phyloP scores from a whole-genome alignment of 2,113 vertebrate genomes.

The Galeopterus variegatus region DNA sequence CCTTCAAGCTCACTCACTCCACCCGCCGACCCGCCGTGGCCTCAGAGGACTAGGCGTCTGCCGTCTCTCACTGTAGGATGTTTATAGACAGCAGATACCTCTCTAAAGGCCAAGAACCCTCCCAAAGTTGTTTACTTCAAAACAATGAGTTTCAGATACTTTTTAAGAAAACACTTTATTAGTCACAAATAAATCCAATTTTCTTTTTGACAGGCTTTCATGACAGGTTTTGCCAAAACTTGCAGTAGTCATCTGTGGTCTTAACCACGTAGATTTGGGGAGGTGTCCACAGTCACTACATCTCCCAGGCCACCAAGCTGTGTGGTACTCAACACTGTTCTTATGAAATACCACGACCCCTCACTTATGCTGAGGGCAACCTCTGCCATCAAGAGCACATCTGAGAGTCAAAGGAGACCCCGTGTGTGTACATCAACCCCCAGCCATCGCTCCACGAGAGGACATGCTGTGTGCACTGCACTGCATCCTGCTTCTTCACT shows the following conservation, averaged over 20 bases:
- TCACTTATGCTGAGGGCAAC: background rate
- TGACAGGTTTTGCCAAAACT: background rate
- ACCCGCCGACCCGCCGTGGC: background rate
- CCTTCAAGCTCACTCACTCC: background rate
- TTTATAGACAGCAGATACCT: background rate
- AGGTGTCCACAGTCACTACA: background rate
- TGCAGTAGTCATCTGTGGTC: background rate
- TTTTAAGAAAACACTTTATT: conserved; percentile 4
- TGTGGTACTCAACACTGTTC: background rate
- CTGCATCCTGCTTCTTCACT: too few species aligned
- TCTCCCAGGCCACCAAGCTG: background rate
- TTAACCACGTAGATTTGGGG: background rate
- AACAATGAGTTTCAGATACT: background rate
- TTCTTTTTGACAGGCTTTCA: background rate
- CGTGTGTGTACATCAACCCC: too few species aligned
- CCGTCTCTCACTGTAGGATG: background rate
- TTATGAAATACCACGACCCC: background rate
- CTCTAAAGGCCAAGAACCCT: background rate
- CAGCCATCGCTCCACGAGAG: too few species aligned
- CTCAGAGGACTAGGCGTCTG: background rate
- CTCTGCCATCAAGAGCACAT: background rate
- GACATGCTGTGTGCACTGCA: too few species aligned
- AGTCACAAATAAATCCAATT: background rate
- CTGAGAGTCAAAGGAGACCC: background rate
- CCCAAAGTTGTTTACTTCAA: background rate